phyloP scores from a whole-genome alignment of 2,888 invertebrate species.

The Sphaerophoria rueppellii region DNA sequence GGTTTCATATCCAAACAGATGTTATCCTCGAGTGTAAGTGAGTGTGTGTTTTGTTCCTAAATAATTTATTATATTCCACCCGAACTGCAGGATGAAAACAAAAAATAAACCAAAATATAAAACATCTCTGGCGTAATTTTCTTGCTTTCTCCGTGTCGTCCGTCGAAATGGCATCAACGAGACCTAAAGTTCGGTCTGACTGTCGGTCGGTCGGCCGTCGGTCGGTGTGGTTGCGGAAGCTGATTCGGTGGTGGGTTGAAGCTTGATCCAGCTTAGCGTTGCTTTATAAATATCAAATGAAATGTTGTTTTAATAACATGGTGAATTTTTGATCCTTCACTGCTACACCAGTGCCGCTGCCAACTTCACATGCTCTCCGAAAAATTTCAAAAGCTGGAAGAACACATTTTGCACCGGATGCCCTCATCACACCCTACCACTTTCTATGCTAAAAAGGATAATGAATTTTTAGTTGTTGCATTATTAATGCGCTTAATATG shows the following conservation, averaged over 20 bases:
- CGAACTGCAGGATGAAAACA: conserved; percentile 41
- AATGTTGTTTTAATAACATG: conserved; percentile 74
- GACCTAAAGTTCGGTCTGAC: no score
- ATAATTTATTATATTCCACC: conserved; percentile 63
- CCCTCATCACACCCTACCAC: conserved; percentile 51
- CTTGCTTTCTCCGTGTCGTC: conserved; percentile 32
- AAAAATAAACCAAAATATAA: not conserved
- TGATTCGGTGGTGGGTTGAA: conserved; percentile 7
- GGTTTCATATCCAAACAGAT: conserved; percentile 64
- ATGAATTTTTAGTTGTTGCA: conserved; percentile 78
- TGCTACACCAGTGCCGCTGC: not conserved
- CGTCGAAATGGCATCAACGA: conserved; percentile 10
- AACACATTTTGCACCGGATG: conserved; percentile 66
- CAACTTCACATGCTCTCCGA: conserved; percentile 3
- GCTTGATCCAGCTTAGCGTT: conserved; percentile 64
- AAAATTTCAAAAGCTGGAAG: conserved; percentile 33
- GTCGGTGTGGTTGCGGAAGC: not conserved
- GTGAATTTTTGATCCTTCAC: conserved; percentile 67
- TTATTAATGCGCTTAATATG: conserved; percentile 76
- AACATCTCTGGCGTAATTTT: conserved; percentile 50
- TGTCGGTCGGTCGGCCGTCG: conserved; percentile 9
- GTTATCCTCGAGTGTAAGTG: conserved; percentile 39
- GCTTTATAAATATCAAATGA: conserved; percentile 73
- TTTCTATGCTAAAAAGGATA: conserved; percentile 74
- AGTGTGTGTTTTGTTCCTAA: conserved; percentile 41